Evolutionary conservation across 2,797 vertebrate genomes (phyloP), one percentile per base, ranked within the genome.

Genomic region (Myotis myotis): DNA sequence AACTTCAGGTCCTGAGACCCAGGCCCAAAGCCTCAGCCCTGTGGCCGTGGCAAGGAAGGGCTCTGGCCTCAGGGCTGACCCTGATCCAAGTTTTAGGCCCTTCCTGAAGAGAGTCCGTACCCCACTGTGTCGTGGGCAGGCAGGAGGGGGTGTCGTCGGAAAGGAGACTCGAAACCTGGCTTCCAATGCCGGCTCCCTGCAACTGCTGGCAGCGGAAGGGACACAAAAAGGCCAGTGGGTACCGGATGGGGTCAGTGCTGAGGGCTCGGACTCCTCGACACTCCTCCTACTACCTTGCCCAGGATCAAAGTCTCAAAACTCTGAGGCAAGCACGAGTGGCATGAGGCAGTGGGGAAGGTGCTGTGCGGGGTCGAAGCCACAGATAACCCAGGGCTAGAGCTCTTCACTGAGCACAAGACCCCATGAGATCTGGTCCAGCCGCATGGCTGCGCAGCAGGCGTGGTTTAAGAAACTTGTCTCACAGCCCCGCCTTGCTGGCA

Each of bases 181-280:
- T 10, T 81, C 36, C 2, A 0, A 17, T 6, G 20, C 16, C 12
- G 6, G 15, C 16, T 33, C 53, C 70, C 8, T 30, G 57, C 53
- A 44, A 41, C 68, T 64, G 76, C 36, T 13, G 2, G 1, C 5
- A 11, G 70, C 55, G 4, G 8, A 41, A 3, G 23, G 28, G 11
- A 3, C n/a, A 4, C 6, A 5, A 41, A 49, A 51, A 75, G 23
- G n/a, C 23, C 23, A 9, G 75, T 4, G 6, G 36, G 41, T 75
- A 2, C 3, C 0, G 9, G 19, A 9, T 0, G 15, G 33, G n/a
- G 36, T 8, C 9, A 0, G 19, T 6, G 19, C 25, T 13, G 57
- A 75, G 41, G 33, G 8, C 36, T n/a, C 10, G 25, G 49, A 51
- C 30, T 36, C 68, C 38, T 53, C 25, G 17, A 19, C 30, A 0